Evolutionary conservation across 2,797 vertebrate species (phyloP).

Genomic region (Mus minutoides): DNA sequence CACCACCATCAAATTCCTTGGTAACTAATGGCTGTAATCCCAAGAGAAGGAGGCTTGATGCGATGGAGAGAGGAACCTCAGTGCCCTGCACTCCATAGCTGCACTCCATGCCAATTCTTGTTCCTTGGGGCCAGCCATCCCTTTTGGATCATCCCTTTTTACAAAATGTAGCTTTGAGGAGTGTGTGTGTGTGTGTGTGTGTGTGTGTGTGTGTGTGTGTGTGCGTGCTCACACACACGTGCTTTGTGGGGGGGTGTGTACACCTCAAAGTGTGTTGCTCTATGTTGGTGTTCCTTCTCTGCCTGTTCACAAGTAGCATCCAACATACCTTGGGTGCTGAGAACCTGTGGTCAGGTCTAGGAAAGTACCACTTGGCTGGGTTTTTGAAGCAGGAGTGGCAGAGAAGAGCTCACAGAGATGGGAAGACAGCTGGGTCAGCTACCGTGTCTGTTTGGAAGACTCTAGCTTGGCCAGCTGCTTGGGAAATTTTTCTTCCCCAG

Average conservation of each 20-base stretch:
- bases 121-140: neutral
- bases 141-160: neutral
- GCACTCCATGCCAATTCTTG: neutral
- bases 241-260: neutral
- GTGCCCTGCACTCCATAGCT: neutral
- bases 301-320: neutral
- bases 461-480: slow-evolving; percentile 45
- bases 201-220: neutral
- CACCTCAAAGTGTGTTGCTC: neutral
- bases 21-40: too few relatives aligned
- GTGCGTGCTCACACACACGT: neutral
- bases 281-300: neutral
- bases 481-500: slow-evolving; percentile 69
- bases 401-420: neutral
- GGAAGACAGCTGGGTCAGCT: neutral
- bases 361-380: neutral
- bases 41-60: neutral
- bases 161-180: neutral
- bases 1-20: neutral
- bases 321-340: too few relatives aligned
- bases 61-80: neutral
- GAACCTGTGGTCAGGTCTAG: neutral
- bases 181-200: neutral
- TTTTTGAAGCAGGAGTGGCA: neutral
- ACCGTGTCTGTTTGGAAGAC: neutral